Percentiles rank a stretch among this genome's conserved stretches.
These are phyloP conservation scores for Climacteris rufus DNA, from an alignment of 2,113 vertebrate species.

Conservation along the genomic window DNA sequence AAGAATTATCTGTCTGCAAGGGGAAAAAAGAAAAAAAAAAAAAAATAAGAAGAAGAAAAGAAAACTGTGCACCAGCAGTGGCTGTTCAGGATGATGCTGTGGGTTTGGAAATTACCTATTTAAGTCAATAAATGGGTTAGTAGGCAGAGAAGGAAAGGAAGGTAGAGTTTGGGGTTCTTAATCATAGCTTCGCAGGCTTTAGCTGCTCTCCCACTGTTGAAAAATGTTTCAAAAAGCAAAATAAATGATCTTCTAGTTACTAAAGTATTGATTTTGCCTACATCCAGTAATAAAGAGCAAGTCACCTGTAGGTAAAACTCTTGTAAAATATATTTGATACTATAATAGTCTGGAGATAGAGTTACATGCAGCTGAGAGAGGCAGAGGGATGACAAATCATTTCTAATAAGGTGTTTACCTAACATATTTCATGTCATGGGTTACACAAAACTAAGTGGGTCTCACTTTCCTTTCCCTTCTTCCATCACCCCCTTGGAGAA, in stretches of 20 bases:
- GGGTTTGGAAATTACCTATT: constrained; percentile 55
- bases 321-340: constrained; percentile 86
- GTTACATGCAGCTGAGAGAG: constrained; percentile 71
- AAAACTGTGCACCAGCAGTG: neutral
- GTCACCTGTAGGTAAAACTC: constrained; percentile 86
- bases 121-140: constrained; percentile 70
- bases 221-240: constrained; percentile 83
- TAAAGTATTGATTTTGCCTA: constrained; percentile 84
- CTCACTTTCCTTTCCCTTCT: neutral
- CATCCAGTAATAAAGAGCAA: constrained; percentile 85
- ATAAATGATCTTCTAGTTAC: constrained; percentile 80
- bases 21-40: rapidly evolving
- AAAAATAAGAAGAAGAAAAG: too few species aligned
- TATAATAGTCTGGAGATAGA: constrained; percentile 83
- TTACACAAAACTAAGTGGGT: neutral
- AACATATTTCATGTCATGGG: neutral
- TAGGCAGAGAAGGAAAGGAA: constrained; percentile 54
- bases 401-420: constrained; percentile 55
- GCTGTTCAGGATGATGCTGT: constrained; percentile 10
- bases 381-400: constrained; percentile 72
- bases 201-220: constrained; percentile 77
- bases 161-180: constrained; percentile 73
- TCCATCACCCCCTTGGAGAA: neutral
- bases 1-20: constrained; percentile 53
- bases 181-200: constrained; percentile 78